Conservation (phyloP, 92 coral and sea anemone species). For the Anthopleura xanthogrammica region DNA sequence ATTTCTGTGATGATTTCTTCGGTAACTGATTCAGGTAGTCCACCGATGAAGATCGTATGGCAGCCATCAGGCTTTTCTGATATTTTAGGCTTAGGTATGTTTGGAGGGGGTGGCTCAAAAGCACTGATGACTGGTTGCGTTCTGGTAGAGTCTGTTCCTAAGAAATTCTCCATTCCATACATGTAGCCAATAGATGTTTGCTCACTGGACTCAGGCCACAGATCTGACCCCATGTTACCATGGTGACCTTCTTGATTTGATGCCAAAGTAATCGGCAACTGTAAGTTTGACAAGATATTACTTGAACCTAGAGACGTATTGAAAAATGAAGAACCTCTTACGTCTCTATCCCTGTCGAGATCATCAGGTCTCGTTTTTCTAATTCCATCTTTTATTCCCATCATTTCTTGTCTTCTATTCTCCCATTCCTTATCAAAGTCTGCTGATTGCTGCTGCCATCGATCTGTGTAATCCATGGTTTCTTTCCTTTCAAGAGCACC, state of each 20-base stretch:
- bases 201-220: conserved; percentile 21
- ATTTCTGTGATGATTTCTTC: conserved; percentile 64
- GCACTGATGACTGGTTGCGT: background rate
- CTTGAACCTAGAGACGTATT: background rate
- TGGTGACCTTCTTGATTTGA: conserved; percentile 1
- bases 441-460: conserved; percentile 3
- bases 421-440: conserved; percentile 7
- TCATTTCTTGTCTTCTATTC: conserved; percentile 16
- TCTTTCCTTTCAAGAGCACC: conserved; percentile 30
- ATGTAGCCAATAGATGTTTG: conserved; percentile 2
- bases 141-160: conserved; percentile 43
- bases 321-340: background rate
- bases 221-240: background rate
- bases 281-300: conserved; percentile 1
- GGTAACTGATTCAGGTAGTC: conserved; percentile 59
- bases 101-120: conserved; percentile 66
- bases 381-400: conserved; percentile 19
- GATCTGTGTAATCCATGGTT: background rate
- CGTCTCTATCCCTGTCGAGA: background rate
- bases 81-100: conserved; percentile 34
- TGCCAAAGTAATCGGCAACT: background rate
- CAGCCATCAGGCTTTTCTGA: conserved; percentile 72
- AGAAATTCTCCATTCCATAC: conserved; percentile 30
- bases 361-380: conserved; percentile 9
- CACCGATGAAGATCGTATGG: conserved; percentile 61